Conservation (phyloP, 2,113 vertebrate species). For the Halcyon senegalensis region DNA sequence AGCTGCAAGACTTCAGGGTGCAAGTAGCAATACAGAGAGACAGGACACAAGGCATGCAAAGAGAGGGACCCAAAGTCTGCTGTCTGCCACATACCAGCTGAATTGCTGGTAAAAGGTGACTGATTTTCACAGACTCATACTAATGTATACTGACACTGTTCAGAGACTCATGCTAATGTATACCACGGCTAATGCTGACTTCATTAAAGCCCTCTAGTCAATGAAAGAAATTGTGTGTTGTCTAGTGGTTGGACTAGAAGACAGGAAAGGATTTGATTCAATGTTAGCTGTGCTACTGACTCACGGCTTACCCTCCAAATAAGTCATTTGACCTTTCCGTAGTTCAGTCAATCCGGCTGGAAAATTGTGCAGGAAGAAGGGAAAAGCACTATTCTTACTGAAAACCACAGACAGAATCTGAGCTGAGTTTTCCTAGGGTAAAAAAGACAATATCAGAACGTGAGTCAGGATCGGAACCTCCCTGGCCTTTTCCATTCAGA, state of each 20-base stretch:
- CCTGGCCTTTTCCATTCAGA: constrained; percentile 47
- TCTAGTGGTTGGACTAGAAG: constrained; percentile 34
- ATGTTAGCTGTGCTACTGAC: constrained; percentile 51
- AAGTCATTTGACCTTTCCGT: constrained; percentile 69
- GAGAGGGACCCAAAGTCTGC: not conserved
- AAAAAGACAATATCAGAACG: constrained; percentile 40
- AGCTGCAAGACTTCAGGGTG: not conserved
- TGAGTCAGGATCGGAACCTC: constrained; percentile 38
- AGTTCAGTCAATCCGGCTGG: constrained; percentile 58
- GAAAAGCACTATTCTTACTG: constrained; percentile 42
- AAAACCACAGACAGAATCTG: constrained; percentile 48
- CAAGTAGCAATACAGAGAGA: not conserved
- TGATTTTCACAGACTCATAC: not conserved
- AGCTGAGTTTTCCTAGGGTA: constrained; percentile 49
- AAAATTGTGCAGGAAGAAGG: constrained; percentile 51
- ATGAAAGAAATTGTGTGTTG: constrained; percentile 7
- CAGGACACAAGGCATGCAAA: not conserved
- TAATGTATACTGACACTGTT: not conserved
- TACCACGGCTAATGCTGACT: not conserved
- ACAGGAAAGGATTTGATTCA: constrained; percentile 54
- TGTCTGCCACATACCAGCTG: not conserved
- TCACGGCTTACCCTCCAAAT: constrained; percentile 64
- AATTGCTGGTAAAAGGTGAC: not conserved
- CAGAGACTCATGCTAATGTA: not conserved
- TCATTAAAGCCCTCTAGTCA: constrained; percentile 33